Evolutionary conservation across 2,888 invertebrate species (phyloP), one percentile per base, ranked within the genome.

Genomic region (Melanostoma mellinum): DNA sequence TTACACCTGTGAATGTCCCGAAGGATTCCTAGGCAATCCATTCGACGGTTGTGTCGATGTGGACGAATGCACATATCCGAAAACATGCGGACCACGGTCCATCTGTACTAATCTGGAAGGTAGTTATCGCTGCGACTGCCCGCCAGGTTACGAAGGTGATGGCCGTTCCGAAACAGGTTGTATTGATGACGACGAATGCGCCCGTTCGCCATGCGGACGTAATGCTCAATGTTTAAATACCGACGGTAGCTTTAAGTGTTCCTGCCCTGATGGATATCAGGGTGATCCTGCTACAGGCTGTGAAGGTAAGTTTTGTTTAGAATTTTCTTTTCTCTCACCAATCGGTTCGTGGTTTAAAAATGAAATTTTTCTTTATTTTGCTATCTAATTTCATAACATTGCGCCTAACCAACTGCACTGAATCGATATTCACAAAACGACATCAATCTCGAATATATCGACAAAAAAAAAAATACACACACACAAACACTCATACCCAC

Each of bases 1-100:
- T 91, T 97, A 96, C 90, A 96, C 96, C 8, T 98, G 98, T 91
- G 91, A 93, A 67, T 98, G 98, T 91, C 94, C 94, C 86, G 93
- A 94, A 86, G 97, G 97, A 86, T 97, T 94, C 91, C 93, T 94
- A 82, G 98, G 98, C 90, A 96, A 96, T 92, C 96, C 97, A 10
- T 95, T 93, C 90, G 93, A 94, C 89, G 94, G 94, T 87, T 97
- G 97, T 90, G 93, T 94, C 87, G 97, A 97, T 90, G 92, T 97
- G 85, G 95, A 97, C 91, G 97, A 97, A 92, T 98, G 97, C 91
- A 92, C 93, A 86, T 93, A 93, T 87, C 93, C 92, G 9, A 93
- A 93, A 56, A 94, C 94, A 65, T 98, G 98, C 90, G 97, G 96
- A 63, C 93, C 93, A 50, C 95, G 95, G 85, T 96, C 98, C 30